Base-by-base conservation (phyloP, 2,113 vertebrate genomes). In the Meriones unguiculatus region DNA sequence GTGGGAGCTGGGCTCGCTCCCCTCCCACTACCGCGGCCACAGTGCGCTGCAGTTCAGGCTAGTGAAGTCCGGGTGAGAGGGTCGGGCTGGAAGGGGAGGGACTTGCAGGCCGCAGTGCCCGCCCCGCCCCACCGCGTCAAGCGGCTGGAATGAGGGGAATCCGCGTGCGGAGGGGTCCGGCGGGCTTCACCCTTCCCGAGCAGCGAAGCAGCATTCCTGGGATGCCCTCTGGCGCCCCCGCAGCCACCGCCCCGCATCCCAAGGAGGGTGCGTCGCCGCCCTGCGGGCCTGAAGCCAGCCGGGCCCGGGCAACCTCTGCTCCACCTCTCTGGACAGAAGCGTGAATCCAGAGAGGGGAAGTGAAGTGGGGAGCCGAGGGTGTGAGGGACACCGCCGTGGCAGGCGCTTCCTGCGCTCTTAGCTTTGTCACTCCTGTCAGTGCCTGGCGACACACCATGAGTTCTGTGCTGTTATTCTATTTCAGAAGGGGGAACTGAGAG, bases 111-210 rank as follows among this genome's bases (percentile, higher is more conserved):
- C 22, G 59, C 91, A 70, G 72, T 28, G 6, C 57, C 85, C 35
- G 15, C 62, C 84, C 70, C 35, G n/a, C 81, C 89, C 77, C 18
- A 38, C 90, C 80, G 84, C 57, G 94, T 96, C 97, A 92, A 30
- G 85, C 50, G 0, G 87, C 91, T 82, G 96, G 97, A 97, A 97
- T 98, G 97, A 97, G 67, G 97, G 76, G 97, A 98, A 97, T 97
- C 97, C 67, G 95, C 14, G 28, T 3, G 96, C 65, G 85, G 90
- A 94, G 87, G 96, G 96, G 97, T 96, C 95, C 32, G 38, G 72
- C 87, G 11, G 28, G 22, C 88, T 52, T 67, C 5, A 77, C 89
- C 91, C 73, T 1, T 59, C 78, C 59, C 2, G 69, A 20, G 86
- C 69, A 10, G 78, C 90, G 54, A 84, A 50, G 92, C 95, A 28